Percentiles rank a stretch among this genome's conserved stretches.
Conservation (phyloP, 2,113 vertebrate species). For the Maccullochella peelii region DNA sequence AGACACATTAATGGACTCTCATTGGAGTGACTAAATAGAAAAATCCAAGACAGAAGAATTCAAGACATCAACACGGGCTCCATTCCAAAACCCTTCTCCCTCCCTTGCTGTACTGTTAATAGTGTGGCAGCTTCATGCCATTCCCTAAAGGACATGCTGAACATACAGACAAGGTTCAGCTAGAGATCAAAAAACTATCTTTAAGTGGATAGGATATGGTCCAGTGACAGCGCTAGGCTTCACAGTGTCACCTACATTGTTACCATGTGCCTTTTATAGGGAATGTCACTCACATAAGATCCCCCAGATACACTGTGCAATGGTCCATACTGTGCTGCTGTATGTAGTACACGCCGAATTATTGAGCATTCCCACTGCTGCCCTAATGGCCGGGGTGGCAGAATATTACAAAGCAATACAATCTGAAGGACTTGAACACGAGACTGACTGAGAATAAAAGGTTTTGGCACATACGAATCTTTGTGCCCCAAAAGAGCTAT, state of each 20-base stretch:
- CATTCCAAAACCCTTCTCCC: conserved; percentile 3
- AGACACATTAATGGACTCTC: conserved; percentile 16
- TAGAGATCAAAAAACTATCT: conserved; percentile 52
- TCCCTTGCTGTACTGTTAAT: conserved; percentile 46
- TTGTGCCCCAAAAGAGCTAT: not conserved
- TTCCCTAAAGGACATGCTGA: conserved; percentile 63
- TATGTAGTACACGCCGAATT: conserved; percentile 29
- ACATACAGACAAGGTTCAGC: conserved; percentile 42
- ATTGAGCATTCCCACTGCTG: conserved; percentile 35
- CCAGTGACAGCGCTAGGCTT: conserved; percentile 35
- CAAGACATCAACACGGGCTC: conserved; percentile 19
- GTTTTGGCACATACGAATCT: not conserved
- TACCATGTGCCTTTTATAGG: conserved; percentile 59
- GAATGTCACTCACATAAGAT: conserved; percentile 59
- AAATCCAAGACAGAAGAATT: conserved; percentile 12
- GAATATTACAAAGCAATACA: not conserved
- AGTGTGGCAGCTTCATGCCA: conserved; percentile 47
- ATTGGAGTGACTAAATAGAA: not conserved
- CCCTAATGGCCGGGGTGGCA: not conserved
- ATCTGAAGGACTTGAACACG: not conserved
- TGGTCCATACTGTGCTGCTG: conserved; percentile 47
- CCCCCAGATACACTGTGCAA: conserved; percentile 48
- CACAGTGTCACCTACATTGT: conserved; percentile 60
- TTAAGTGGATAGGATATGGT: conserved; percentile 60
- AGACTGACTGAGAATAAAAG: not conserved